Evolutionary conservation across 2,888 invertebrate genomes (phyloP).

Genomic region (Brachypalpus laphriformis): DNA sequence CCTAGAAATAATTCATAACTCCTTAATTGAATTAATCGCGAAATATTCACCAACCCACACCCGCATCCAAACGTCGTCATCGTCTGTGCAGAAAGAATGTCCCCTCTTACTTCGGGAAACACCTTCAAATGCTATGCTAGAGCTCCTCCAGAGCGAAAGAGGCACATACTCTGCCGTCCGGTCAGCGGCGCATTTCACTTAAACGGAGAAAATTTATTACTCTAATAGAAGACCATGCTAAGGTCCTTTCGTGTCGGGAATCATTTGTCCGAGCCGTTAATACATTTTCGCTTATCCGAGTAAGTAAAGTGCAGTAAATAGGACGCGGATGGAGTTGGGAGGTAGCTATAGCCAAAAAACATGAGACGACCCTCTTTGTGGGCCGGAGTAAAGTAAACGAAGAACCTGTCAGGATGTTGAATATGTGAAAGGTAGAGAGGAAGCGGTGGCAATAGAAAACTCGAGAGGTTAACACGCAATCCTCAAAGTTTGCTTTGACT

Average conservation of each 20-base stretch:
- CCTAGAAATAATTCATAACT: conserved; percentile 72
- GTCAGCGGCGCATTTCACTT: conserved; percentile 30
- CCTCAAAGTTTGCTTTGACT: conserved; percentile 50
- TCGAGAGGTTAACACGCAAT: conserved; percentile 71
- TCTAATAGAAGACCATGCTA: conserved; percentile 74
- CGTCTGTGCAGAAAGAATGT: neutral
- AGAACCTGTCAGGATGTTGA: conserved; percentile 65
- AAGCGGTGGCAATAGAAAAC: conserved; percentile 53
- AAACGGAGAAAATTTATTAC: conserved; percentile 73
- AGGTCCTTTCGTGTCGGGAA: conserved; percentile 75
- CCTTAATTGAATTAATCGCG: conserved; percentile 73
- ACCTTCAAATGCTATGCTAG: conserved; percentile 14
- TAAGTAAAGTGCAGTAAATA: conserved; percentile 54
- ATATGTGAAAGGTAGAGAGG: conserved; percentile 17
- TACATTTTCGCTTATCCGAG: conserved; percentile 73
- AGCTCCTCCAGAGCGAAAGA: neutral
- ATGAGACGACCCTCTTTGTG: neutral
- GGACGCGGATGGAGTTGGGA: neutral
- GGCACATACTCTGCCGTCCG: neutral
- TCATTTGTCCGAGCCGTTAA: conserved; percentile 76
- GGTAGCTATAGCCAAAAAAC: conserved; percentile 17
- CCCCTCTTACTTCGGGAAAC: conserved; percentile 18
- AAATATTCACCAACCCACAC: conserved; percentile 66
- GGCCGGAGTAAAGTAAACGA: conserved; percentile 24
- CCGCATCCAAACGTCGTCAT: neutral